Evolutionary conservation across 2,888 invertebrate genomes (phyloP).

Genomic region (Encarsia formosa): DNA sequence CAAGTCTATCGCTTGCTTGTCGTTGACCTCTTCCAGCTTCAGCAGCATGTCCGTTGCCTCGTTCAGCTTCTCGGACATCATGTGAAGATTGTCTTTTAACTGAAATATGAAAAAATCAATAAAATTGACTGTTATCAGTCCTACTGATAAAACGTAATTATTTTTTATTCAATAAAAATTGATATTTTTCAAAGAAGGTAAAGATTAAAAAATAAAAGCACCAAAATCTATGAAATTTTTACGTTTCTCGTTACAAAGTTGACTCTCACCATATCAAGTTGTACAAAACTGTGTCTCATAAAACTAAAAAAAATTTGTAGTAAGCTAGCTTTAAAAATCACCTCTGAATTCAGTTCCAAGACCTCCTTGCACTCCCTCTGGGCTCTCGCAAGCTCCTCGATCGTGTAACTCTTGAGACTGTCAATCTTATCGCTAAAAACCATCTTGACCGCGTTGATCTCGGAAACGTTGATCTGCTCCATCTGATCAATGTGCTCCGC

Average conservation of each 20-base stretch:
- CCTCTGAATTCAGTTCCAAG: constrained; percentile 37
- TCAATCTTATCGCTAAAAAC: constrained; percentile 40
- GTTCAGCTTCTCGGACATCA: constrained; percentile 38
- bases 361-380: constrained; percentile 35
- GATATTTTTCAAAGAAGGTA: too few relatives aligned
- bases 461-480: constrained; percentile 36
- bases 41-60: constrained; percentile 38
- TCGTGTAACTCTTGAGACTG: constrained; percentile 33
- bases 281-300: neutral
- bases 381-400: constrained; percentile 36
- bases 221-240: too few relatives aligned
- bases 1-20: constrained; percentile 37
- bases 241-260: too few relatives aligned
- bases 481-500: constrained; percentile 39
- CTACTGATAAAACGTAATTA: neutral
- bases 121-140: too few relatives aligned
- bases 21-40: constrained; percentile 41
- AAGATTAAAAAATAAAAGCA: neutral
- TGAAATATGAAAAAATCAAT: constrained; percentile 23
- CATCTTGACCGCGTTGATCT: constrained; percentile 38
- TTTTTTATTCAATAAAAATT: neutral
- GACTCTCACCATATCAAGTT: too few relatives aligned
- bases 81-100: constrained; percentile 38
- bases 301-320: neutral
- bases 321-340: constrained; percentile 19